Base-by-base conservation (phyloP, 2,113 vertebrate genomes). In the Cyphomyrus discorhynchus region DNA sequence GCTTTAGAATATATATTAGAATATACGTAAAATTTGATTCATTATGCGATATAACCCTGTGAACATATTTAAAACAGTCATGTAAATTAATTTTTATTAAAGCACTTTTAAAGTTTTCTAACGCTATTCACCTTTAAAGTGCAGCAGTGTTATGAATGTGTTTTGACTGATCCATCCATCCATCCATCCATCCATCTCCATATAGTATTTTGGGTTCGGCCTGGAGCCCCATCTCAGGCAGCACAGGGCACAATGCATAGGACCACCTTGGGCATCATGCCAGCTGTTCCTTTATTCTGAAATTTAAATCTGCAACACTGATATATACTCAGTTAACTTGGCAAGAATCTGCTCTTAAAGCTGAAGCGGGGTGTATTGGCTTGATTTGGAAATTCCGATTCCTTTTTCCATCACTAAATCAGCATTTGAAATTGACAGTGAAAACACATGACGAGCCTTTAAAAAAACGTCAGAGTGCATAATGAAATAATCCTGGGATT, bases 401-500 rank as follows among this genome's bases (percentile, higher is more conserved):
- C 74, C 15, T 42, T 80, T 19, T 80, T 42, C 74, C 74, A 39
- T 42, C 31, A 74, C 35, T 35, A 74, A 74, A 74, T 70, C 11
- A 42, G 4, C 74, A 80, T 15, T 80, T 80, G 35, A 80, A 80
- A 42, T 42, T 80, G 35, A 80, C 35, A 77, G 31, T 7, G 13
- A 42, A 66, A 39, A 77, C 35, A 35, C 70, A 80, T 5, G 31
- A 17, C 17, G 45, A 24, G 83, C 8, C 42, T n/a, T 47, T 27
- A 19, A 45, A n/a, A 84, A 27, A 66, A 10, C 1, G 31, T 27
- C 19, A 66, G 35, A 11, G 66, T 19, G 83, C 47, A 49, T 86
- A 50, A 86, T 86, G 24, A 50, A 86, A 24, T 47, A 86, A 86
- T 86, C 46, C 46, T 84, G 82, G 82, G 82, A 84, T 46, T 46